Evolutionary conservation across 2,888 invertebrate species (phyloP).

Genomic region (Macrosiphum euphorbiae): DNA sequence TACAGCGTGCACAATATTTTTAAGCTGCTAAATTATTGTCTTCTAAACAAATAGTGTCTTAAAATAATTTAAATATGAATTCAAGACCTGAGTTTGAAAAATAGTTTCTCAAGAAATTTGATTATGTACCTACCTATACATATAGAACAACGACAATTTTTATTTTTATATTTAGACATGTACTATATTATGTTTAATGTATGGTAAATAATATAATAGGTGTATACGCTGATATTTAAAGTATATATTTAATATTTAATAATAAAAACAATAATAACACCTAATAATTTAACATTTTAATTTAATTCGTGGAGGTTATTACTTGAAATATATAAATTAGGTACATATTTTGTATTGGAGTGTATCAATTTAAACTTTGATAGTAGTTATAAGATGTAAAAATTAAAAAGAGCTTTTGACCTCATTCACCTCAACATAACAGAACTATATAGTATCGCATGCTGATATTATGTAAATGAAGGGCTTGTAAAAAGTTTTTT

Average conservation of each 20-base stretch:
- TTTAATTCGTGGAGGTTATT: neutral
- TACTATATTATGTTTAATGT: neutral
- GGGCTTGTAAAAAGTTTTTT: conserved; percentile 34
- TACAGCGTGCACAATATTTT: neutral
- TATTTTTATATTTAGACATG: neutral
- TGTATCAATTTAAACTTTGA: neutral
- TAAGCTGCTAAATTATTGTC: neutral
- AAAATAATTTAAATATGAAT: neutral
- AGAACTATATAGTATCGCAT: conserved; percentile 8
- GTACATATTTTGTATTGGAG: too few species aligned
- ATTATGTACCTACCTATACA: neutral
- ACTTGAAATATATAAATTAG: neutral
- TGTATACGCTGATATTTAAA: neutral
- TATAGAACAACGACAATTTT: neutral
- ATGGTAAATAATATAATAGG: neutral
- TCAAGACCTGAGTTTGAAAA: neutral
- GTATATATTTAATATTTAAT: neutral
- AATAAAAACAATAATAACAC: neutral
- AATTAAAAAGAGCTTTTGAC: conserved; percentile 15
- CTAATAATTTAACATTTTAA: neutral
- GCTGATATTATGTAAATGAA: conserved; percentile 55
- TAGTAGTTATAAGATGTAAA: neutral
- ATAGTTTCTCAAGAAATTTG: neutral
- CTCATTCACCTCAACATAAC: neutral
- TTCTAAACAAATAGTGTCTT: neutral